Percentiles rank a stretch among this genome's conserved stretches.
phyloP scores from a whole-genome alignment of 2,888 invertebrate genomes.

The Euphydryas editha region DNA sequence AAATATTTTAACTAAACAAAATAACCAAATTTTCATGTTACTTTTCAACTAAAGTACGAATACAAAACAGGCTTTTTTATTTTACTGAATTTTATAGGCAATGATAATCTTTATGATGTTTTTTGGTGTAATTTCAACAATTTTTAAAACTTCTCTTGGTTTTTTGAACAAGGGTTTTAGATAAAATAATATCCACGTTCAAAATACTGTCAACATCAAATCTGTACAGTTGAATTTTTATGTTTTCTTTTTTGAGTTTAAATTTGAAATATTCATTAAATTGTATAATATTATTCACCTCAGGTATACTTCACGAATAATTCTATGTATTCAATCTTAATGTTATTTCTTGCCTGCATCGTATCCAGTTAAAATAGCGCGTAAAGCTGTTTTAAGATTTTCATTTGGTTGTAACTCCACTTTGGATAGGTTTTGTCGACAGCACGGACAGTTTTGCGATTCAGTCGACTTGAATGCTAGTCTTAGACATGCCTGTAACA shows the following conservation, averaged over 20 bases:
- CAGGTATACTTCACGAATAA: neutral
- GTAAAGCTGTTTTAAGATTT: conserved; percentile 80
- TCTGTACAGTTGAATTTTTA: too few species aligned
- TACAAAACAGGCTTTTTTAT: neutral
- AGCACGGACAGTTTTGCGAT: conserved; percentile 87
- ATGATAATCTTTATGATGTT: neutral
- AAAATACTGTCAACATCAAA: too few species aligned
- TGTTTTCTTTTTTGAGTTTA: too few species aligned
- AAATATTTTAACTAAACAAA: conserved; percentile 12
- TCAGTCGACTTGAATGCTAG: conserved; percentile 86
- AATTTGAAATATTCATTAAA: neutral
- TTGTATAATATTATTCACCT: neutral
- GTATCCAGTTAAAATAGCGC: conserved; percentile 87
- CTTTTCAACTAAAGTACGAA: neutral
- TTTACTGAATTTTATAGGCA: neutral
- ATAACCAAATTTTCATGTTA: neutral
- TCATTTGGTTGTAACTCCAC: conserved; percentile 83
- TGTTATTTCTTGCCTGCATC: conserved; percentile 71
- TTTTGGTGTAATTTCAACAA: too few species aligned
- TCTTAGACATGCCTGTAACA: conserved; percentile 84
- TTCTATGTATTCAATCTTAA: neutral
- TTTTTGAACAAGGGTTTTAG: too few species aligned
- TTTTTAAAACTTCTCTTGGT: too few species aligned
- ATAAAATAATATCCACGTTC: too few species aligned
- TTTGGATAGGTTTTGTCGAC: conserved; percentile 85